Conservation (phyloP, 1,140 invertebrate species). For the Drosophila dunni region DNA sequence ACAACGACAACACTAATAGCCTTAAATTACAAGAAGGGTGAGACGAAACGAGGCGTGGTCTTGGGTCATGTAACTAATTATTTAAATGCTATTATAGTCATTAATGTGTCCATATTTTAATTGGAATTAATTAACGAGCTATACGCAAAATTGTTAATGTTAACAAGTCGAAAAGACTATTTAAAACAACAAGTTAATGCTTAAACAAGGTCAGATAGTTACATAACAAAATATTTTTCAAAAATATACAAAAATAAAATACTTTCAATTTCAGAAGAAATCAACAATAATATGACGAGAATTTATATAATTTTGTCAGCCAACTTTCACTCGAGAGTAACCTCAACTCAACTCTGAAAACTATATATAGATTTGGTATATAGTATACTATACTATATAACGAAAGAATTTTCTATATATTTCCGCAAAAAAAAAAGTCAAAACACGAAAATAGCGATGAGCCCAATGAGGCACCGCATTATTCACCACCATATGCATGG, state of each 20-base stretch:
- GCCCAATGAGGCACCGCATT: slow-evolving; percentile 65
- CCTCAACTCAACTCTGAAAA: slow-evolving; percentile 29
- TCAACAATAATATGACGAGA: neutral
- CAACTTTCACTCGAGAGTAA: slow-evolving; percentile 15
- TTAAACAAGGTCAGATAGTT: neutral
- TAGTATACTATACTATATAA: slow-evolving; percentile 21
- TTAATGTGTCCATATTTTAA: slow-evolving; percentile 68
- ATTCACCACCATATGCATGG: slow-evolving; percentile 57
- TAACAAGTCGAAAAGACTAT: slow-evolving; percentile 33
- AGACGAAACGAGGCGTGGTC: neutral
- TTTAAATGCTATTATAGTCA: slow-evolving; percentile 70
- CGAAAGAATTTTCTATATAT: slow-evolving; percentile 36
- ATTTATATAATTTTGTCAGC: slow-evolving; percentile 31
- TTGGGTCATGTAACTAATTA: slow-evolving; percentile 71
- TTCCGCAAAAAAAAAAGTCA: slow-evolving; percentile 43
- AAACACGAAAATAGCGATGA: slow-evolving; percentile 78
- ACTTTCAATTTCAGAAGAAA: slow-evolving; percentile 35
- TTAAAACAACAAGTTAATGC: slow-evolving; percentile 13
- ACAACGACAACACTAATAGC: slow-evolving; percentile 27
- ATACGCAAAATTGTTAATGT: slow-evolving; percentile 50
- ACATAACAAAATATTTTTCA: slow-evolving; percentile 9
- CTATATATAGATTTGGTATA: slow-evolving; percentile 22
- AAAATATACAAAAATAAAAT: neutral
- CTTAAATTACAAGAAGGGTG: slow-evolving; percentile 18
- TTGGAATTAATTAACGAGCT: slow-evolving; percentile 73